Conservation (phyloP, 2,113 vertebrate genomes). For the Atherinomorus stipes region DNA sequence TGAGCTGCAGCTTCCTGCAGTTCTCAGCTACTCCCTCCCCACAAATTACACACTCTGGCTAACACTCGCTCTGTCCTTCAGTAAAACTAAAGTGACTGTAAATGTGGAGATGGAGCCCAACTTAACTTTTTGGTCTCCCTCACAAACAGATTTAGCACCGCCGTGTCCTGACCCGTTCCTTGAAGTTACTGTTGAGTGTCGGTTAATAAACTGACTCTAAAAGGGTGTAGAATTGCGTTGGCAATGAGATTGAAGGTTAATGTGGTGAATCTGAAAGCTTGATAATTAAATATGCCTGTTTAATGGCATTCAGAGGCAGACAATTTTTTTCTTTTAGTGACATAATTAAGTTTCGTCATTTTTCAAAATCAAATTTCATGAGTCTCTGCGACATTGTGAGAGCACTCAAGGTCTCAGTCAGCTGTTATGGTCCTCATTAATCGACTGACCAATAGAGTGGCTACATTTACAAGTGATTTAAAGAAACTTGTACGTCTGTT, state of each 20-base stretch:
- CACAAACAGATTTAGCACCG: neutral
- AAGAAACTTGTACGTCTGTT: neutral
- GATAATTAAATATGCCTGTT: conserved; percentile 7
- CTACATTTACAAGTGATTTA: neutral
- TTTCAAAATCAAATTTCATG: neutral
- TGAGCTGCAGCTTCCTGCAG: neutral
- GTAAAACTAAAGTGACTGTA: conserved; percentile 8
- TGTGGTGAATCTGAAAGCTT: neutral
- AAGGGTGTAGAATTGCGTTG: neutral
- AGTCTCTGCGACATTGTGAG: neutral
- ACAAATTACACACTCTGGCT: conserved; percentile 10
- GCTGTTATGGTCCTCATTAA: neutral
- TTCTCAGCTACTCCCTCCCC: conserved; percentile 1
- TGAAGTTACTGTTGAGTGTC: neutral
- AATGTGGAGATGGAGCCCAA: conserved; percentile 22
- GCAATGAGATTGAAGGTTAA: neutral
- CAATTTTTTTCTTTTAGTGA: conserved; percentile 1
- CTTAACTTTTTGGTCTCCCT: conserved; percentile 7
- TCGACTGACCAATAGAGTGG: neutral
- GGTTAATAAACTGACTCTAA: neutral
- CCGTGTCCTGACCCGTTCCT: neutral
- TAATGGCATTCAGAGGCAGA: neutral
- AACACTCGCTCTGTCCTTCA: conserved; percentile 14
- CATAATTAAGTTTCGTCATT: neutral
- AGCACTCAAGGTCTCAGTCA: neutral